Conservation (phyloP, 2,113 vertebrate genomes). For the human (Homo sapiens) region GRCh38 chr9:20815501-20816000, state of each 20-base stretch:
- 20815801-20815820: not conserved
- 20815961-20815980: not conserved
- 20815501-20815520: too few species aligned
- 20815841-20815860: not conserved
- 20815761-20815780: not conserved
- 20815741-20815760: not conserved
- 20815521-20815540: not conserved
- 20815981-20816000: not conserved
- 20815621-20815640: not conserved
- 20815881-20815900: not conserved
- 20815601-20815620: not conserved
- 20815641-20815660: not conserved
- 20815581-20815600: not conserved
- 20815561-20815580: not conserved
- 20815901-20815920: not conserved
- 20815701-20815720: slow-evolving; percentile 7
- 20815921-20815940: not conserved
- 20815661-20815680: not conserved
- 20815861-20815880: too few species aligned
- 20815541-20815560: not conserved
- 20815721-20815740: not conserved
- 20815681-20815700: not conserved
- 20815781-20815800: not conserved
- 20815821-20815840: not conserved
- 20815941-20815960: not conserved